Percentiles rank a stretch among this genome's conserved stretches.
phyloP scores from a whole-genome alignment of 1,140 invertebrate species.

The Lerema accius region DNA sequence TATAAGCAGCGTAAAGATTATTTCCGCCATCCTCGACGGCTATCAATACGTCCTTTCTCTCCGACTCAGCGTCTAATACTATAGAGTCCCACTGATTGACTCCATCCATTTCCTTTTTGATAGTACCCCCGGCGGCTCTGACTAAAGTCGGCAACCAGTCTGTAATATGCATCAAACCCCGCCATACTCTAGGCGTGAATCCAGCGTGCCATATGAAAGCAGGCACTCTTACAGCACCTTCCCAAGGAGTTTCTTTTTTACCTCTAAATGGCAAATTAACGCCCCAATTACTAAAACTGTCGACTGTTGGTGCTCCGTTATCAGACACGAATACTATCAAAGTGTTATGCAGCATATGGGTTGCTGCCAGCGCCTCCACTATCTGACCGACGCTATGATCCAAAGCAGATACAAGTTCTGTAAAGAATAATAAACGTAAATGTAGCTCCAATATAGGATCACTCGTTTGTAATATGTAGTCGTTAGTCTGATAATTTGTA shows the following conservation, averaged over 20 bases:
- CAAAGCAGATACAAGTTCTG: constrained; percentile 65
- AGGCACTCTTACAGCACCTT: constrained; percentile 91
- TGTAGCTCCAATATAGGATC: no score
- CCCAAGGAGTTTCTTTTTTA: constrained; percentile 91
- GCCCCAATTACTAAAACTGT: constrained; percentile 89
- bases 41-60: constrained; percentile 85
- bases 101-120: constrained; percentile 84
- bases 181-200: constrained; percentile 85
- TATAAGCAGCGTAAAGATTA: constrained; percentile 63
- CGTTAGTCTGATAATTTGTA: no score
- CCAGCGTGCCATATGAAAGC: constrained; percentile 92
- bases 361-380: constrained; percentile 87
- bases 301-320: constrained; percentile 91
- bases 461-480: no score
- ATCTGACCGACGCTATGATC: constrained; percentile 89
- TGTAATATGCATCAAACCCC: constrained; percentile 91
- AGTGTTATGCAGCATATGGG: constrained; percentile 88
- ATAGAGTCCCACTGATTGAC: constrained; percentile 88
- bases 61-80: constrained; percentile 81
- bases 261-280: constrained; percentile 95
- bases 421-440: no score
- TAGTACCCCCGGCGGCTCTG: constrained; percentile 56
- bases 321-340: constrained; percentile 91
- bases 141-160: constrained; percentile 95
- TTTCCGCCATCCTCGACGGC: constrained; percentile 52